Evolutionary conservation across 53 echinoderm and acorn worm genomes (phyloP).

Genomic region (Paracentrotus lividus): DNA sequence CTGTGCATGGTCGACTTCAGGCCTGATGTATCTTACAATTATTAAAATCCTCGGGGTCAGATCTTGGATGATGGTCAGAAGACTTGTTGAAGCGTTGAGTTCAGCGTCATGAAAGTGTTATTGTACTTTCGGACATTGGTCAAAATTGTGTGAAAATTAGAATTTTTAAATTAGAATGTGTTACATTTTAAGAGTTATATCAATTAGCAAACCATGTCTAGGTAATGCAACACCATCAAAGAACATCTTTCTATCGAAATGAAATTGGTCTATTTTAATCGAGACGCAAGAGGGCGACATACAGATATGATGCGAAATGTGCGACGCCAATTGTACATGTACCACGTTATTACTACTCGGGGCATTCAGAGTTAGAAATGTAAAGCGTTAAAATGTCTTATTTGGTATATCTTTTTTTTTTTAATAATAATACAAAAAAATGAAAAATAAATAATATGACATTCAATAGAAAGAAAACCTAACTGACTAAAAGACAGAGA

Average conservation of each 20-base stretch:
- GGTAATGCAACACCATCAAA: not conserved
- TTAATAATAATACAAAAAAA: too few relatives aligned
- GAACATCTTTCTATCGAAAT: not conserved
- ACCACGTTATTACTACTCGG: too few relatives aligned
- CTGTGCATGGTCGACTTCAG: not conserved
- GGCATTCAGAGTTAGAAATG: too few relatives aligned
- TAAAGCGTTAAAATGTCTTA: too few relatives aligned
- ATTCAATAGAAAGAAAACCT: too few relatives aligned
- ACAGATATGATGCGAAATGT: not conserved
- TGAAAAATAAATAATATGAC: too few relatives aligned
- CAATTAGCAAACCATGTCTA: not conserved
- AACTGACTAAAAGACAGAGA: not conserved
- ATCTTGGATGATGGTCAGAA: not conserved
- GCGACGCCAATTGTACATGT: too few relatives aligned
- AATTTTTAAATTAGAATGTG: not conserved
- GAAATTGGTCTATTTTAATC: not conserved
- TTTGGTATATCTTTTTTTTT: too few relatives aligned
- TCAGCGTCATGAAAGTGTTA: not conserved
- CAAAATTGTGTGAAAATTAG: not conserved
- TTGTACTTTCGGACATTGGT: slow-evolving; percentile 8
- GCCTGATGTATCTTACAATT: not conserved
- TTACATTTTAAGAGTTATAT: not conserved
- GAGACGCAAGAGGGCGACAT: not conserved
- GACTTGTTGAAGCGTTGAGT: slow-evolving; percentile 4
- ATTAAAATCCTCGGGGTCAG: not conserved